Conservation (phyloP, 2,797 vertebrate species). For the Octomys mimax region DNA sequence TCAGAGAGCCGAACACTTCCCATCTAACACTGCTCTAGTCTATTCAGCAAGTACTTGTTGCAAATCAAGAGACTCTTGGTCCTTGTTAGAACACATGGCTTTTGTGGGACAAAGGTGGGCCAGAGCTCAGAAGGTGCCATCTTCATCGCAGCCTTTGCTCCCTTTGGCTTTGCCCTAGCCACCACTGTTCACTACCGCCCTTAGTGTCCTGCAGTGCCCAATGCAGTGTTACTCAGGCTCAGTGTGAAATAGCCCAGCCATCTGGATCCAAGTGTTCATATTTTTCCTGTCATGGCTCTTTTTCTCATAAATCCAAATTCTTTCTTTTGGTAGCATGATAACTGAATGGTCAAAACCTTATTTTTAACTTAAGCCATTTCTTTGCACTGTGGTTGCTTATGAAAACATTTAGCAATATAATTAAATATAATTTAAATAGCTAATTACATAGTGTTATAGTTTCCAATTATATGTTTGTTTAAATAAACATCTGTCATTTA, state of each 20-base stretch:
- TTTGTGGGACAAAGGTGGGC: background rate
- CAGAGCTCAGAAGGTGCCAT: background rate
- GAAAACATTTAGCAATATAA: conserved; percentile 40
- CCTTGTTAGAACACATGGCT: background rate
- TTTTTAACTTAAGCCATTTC: background rate
- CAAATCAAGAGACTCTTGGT: background rate
- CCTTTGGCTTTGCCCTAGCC: background rate
- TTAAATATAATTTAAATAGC: conserved; percentile 64
- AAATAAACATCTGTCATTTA: conserved; percentile 29
- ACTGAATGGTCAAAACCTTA: background rate
- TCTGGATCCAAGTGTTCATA: background rate
- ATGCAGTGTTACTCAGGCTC: background rate
- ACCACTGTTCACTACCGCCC: background rate
- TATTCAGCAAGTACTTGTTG: background rate
- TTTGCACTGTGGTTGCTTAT: background rate
- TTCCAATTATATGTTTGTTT: conserved; percentile 41
- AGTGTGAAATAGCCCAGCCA: background rate
- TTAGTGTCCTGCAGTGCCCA: background rate
- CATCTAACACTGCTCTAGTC: background rate
- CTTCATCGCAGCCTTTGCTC: background rate
- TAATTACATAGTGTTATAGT: conserved; percentile 37
- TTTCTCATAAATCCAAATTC: background rate
- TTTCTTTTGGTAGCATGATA: background rate
- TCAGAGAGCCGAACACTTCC: background rate
- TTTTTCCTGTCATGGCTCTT: background rate